Evolutionary conservation across 2,888 invertebrate genomes (phyloP), one percentile per base, ranked within the genome.

Genomic region (Balanococcus diminutus): DNA sequence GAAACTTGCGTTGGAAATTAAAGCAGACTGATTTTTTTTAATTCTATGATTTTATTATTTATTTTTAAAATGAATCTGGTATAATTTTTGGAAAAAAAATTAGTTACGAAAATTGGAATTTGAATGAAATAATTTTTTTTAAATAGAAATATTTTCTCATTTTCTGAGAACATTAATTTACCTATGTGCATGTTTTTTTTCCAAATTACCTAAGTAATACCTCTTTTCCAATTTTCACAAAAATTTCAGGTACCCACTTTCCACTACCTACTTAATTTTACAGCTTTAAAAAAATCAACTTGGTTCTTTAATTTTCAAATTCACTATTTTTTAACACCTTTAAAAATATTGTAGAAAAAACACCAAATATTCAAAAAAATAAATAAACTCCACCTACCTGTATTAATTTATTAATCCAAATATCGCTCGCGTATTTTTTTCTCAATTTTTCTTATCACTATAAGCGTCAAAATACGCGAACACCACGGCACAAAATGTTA

Each of bases 401-500:
- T 67, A 67, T 16, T 31, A 16, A 28, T 14, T 67, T 14, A 67
- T 1, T 67, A 67, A 67, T 67, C 67, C 67, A 67, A 67, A 2
- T 14, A 28, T 79, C 75, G 9, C 22, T 56, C 16, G 36, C 3
- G 16, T 32, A 19, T 4, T 16, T 72, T 61, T 79, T 79, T 22
- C 36, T n/a, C 6, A 6, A 79, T 36, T 36, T n/a, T 67, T 79
- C 32, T 79, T 79, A 79, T 79, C 75, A 79, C 75, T 36, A 19
- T 25, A 25, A 36, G 36, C 32, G 36, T 36, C 36, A 79, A 79
- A 79, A 79, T 16, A 36, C 75, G 36, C 75, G 75, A 79, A 79
- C 75, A 36, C 36, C 36, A 11, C 75, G 36, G 32, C n/a, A 72
- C 72, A 32, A 79, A 79, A 36, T 79, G 25, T 79, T 79, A 19